Base-by-base conservation (phyloP, 2,113 vertebrate species). In the Asarcornis scutulata region DNA sequence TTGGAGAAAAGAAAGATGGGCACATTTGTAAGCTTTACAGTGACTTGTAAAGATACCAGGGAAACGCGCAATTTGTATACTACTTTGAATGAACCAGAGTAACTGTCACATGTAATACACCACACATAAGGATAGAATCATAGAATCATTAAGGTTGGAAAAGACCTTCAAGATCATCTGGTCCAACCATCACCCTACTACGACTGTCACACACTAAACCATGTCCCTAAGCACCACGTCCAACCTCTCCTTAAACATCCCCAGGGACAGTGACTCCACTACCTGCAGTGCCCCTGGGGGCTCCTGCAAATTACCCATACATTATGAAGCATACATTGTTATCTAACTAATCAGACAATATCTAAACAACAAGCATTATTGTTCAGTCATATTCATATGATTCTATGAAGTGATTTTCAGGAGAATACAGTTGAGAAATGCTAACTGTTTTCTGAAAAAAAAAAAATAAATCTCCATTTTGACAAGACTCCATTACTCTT, bases 251-350 rank as follows among this genome's bases (percentile, higher is more conserved):
- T 46, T 46, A 46, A 46, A 46, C 46, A 21, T 20, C 46, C 46
- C 46, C 46, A 46, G 46, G 46, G 46, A 48, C 8, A 5, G 46
- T 48, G 46, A 21, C 10, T 48, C 46, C 46, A 48, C 46, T 11
- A 48, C 46, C 21, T 48, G 46, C 46, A 48, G 46, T 48, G 46
- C 46, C 46, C 46, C 46, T 22, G 46, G 2, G 10, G 59, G 10
- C 14, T 17, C 29, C 6, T 6, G 17, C 40, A 12, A 5, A 13
- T 18, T 9, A 10, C 5, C 2, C 9, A 14, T 4, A 0, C 5
- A 0, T 55, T 12, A 42, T 0, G 1, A 44, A 81, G 17, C 1
- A 9, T 4, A 17, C 4, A 36, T 34, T 1, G 42, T 59, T 10
- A 36, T 2, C 55, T 36, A 79, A 31, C n/a, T 68, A 4, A 16